Evolutionary conservation across 2,888 invertebrate species (phyloP), one percentile per base, ranked within the genome.

Genomic region (Clostera curtula): DNA sequence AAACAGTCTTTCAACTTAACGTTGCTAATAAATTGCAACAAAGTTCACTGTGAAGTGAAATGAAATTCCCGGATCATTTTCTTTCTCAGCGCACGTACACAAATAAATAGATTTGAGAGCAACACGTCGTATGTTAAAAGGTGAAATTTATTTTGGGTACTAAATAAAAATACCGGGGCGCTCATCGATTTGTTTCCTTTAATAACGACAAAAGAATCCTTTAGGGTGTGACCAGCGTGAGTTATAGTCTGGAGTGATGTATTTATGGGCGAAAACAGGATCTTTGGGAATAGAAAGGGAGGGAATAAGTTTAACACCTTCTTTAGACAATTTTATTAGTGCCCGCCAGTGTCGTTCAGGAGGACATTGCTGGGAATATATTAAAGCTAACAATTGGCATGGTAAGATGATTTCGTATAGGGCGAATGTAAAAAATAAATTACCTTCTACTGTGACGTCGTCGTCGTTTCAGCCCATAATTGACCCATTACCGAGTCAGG

Each of bases 181-280:
- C 44, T 42, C 46, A 55, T 55, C 62, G 58, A 63, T 68, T 63
- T 61, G 59, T 67, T 58, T 46, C 45, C 45, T 56, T 56, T 60
- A 58, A 57, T 59, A 62, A 53, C 53, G 60, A 50, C 56, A 47
- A 56, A 56, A 50, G 55, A 44, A 57, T 45, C 44, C 42, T 48
- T 55, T 49, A 50, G 56, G 55, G 37, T 54, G 50, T 32, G 60
- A 45, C 33, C 43, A 44, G 37, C 29, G 52, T 58, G 41, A 43
- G 35, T 40, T 40, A 51, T 39, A 55, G 29, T 27, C 9, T 24
- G 36, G n/a, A 30, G 9, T 43, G 40, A 48, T 37, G 41, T 53
- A 56, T 54, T 54, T 54, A 54, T 54, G 49, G 43, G 33, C 34
- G 54, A 40, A 41, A 43, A 43, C 44, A 49, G 34, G 40, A 48